Evolutionary conservation across 2,113 vertebrate species (phyloP).

Genomic region (Notechis scutatus): DNA sequence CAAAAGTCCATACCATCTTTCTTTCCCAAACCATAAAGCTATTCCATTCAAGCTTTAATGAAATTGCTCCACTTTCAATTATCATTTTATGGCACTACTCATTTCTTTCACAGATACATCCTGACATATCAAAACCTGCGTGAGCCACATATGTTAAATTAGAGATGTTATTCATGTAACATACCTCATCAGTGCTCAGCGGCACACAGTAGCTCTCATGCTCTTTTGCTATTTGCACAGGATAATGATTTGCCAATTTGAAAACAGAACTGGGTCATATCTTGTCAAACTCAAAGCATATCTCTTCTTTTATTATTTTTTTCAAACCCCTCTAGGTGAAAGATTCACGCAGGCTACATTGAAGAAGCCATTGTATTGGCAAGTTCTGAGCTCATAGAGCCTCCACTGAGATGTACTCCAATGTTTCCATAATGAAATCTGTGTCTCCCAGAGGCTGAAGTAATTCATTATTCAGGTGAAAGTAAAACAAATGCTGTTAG

Average conservation of each 20-base stretch:
- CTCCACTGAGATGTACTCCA: neutral
- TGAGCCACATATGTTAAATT: neutral
- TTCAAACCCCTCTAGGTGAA: neutral
- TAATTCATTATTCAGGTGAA: neutral
- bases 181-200: neutral
- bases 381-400: neutral
- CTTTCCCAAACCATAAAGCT: neutral
- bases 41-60: neutral
- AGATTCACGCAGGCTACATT: neutral
- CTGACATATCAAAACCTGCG: neutral
- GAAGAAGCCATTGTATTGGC: neutral
- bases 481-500: neutral
- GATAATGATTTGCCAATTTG: constrained; percentile 12
- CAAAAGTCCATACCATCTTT: neutral
- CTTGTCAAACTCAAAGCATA: neutral
- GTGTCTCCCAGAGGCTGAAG: neutral
- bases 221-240: neutral
- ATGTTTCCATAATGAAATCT: neutral
- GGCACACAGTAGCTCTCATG: neutral
- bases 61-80: neutral
- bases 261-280: constrained; percentile 24
- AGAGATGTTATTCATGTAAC: neutral
- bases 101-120: constrained; percentile 1
- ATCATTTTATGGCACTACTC: neutral
- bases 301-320: constrained; percentile 30